These are phyloP conservation scores for Tenthredo scrophulariae DNA, from an alignment of 2,888 invertebrate genomes.

Conservation along the genomic window DNA sequence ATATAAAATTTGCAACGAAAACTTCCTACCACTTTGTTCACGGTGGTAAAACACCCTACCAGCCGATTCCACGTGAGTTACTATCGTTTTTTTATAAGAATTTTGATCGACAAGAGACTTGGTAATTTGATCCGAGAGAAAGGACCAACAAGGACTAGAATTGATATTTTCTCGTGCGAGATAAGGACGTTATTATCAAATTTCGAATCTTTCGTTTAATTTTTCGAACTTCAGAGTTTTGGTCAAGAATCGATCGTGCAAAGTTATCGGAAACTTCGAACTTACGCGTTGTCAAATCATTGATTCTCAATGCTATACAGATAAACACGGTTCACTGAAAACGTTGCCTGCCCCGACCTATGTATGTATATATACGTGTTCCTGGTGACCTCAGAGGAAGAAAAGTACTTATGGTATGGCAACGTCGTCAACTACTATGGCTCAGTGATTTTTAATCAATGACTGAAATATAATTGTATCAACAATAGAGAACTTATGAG, in stretches of 20 bases:
- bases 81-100: not conserved
- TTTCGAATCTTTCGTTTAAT: not conserved
- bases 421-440: too few species aligned
- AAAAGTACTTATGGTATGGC: too few species aligned
- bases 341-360: not conserved
- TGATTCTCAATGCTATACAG: not conserved
- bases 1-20: conserved; percentile 86
- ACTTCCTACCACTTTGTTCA: conserved; percentile 88
- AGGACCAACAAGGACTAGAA: not conserved
- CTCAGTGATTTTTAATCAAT: too few species aligned
- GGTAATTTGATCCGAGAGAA: not conserved
- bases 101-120: not conserved
- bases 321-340: not conserved
- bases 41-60: conserved; percentile 81
- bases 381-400: too few species aligned
- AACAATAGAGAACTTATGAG: too few species aligned
- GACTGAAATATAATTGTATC: too few species aligned
- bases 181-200: not conserved
- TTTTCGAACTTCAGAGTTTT: not conserved
- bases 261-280: not conserved
- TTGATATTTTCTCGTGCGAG: not conserved
- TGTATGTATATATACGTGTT: too few species aligned
- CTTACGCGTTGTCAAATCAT: not conserved
- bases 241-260: too few species aligned
- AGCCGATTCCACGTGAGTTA: conserved; percentile 84